Conservation (phyloP, 2,113 vertebrate genomes). For the Egretta garzetta region DNA sequence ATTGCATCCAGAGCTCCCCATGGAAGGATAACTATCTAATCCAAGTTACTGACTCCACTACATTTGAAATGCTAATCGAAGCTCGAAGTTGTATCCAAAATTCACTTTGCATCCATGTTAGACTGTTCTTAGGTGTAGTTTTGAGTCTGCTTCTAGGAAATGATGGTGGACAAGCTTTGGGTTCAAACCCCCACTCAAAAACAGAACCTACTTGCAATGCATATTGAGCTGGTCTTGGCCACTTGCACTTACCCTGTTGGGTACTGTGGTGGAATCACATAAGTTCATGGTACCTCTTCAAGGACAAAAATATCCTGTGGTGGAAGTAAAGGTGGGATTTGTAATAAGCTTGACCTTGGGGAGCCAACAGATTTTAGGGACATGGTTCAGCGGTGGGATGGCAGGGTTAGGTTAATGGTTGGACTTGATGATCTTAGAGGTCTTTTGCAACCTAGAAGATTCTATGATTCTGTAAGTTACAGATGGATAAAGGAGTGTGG, state of each 20-base stretch:
- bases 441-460: too few species aligned
- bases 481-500: neutral
- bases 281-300: neutral
- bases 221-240: neutral
- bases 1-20: neutral
- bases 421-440: too few species aligned
- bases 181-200: neutral
- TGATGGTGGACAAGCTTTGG: neutral
- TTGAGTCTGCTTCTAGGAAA: neutral
- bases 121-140: neutral
- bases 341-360: neutral
- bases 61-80: neutral
- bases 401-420: too few species aligned
- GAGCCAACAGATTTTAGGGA: neutral
- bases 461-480: neutral
- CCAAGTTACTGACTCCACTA: neutral
- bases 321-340: neutral
- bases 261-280: neutral
- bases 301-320: neutral
- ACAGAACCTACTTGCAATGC: neutral
- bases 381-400: too few species aligned
- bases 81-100: neutral
- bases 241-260: rapidly evolving
- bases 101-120: neutral
- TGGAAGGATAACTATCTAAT: neutral